Percentiles rank a stretch among this genome's conserved stretches.
Evolutionary conservation across 1,140 invertebrate genomes (phyloP).

Genomic region (Antheraea pernyi): DNA sequence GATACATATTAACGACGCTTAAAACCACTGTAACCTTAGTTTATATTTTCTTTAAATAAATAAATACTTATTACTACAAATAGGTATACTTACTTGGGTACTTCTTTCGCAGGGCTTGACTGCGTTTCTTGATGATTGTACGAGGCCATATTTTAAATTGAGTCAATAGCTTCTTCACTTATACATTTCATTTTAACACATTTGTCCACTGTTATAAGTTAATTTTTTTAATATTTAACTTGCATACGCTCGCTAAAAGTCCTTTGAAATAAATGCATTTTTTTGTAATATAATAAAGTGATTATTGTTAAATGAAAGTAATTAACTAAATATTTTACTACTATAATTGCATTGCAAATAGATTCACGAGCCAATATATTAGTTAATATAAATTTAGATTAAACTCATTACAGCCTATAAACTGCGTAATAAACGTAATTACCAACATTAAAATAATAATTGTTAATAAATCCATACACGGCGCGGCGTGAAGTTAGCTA

Average conservation of each 20-base stretch:
- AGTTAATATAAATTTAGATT: constrained; percentile 12
- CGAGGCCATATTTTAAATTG: constrained; percentile 55
- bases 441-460: constrained; percentile 16
- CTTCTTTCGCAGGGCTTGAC: constrained; percentile 69
- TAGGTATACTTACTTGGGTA: constrained; percentile 55
- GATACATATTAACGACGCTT: too few relatives aligned
- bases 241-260: too few relatives aligned
- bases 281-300: too few relatives aligned
- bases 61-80: too few relatives aligned
- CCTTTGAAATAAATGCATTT: too few relatives aligned
- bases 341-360: neutral
- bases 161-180: constrained; percentile 42
- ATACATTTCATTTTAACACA: constrained; percentile 21
- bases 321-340: too few relatives aligned
- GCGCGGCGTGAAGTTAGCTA: constrained; percentile 10
- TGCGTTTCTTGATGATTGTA: constrained; percentile 72
- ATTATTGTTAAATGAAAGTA: too few relatives aligned
- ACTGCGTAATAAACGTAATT: constrained; percentile 18
- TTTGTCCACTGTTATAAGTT: neutral
- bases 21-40: too few relatives aligned
- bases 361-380: neutral
- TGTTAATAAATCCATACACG: constrained; percentile 21
- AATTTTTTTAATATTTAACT: too few relatives aligned
- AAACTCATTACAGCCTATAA: constrained; percentile 15
- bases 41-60: too few relatives aligned